Base-by-base conservation (phyloP, 2,888 invertebrate species). In the Charanyca ferruginea region DNA sequence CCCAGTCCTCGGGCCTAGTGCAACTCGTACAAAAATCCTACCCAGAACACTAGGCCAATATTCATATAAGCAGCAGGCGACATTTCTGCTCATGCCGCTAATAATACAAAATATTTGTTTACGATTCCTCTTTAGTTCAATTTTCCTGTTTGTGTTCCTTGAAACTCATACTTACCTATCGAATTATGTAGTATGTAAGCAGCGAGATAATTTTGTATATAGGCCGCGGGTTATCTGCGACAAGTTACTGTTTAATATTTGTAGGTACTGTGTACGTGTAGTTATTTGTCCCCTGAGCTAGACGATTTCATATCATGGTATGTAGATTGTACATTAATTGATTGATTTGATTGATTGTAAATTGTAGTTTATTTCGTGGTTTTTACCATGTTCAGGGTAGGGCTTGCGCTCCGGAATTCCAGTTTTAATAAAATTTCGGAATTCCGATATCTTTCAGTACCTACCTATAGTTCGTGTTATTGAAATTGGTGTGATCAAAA, bases 171-270 rank as follows among this genome's bases (percentile, higher is more conserved):
- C 3, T 3, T 28, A 28, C 28, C 28, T 28, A 48, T 73, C 35
- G 42, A 20, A 16, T 35, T 53, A 13, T 63, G n/a, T 41, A 38
- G 22, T 25, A 3, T 72, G 81, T 79, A 78, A 78, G 65, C 49
- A 11, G 13, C 32, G 58, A 67, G 72, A 80, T 80, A 81, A 79
- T 67, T 72, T 74, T 16, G 72, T 67, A 70, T 62, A 67, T 72
- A 64, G 80, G 65, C n/a, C 69, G 53, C 59, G 48, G 16, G 53
- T 80, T 81, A 72, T 80, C 73, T 80, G 25, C 11, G 44, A 51
- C 49, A 35, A 42, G 51, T 44, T 16, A 53, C 44, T 23, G n/a
- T 32, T 20, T 74, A 42, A 47, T 60, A n/a, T n/a, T n/a, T n/a
- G n/a, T n/a, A n/a, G 55, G n/a, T 66, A 35, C 9, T 11, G 9